Evolutionary conservation across 2,797 vertebrate genomes (phyloP).

Genomic region (Leontocebus nigricollis): DNA sequence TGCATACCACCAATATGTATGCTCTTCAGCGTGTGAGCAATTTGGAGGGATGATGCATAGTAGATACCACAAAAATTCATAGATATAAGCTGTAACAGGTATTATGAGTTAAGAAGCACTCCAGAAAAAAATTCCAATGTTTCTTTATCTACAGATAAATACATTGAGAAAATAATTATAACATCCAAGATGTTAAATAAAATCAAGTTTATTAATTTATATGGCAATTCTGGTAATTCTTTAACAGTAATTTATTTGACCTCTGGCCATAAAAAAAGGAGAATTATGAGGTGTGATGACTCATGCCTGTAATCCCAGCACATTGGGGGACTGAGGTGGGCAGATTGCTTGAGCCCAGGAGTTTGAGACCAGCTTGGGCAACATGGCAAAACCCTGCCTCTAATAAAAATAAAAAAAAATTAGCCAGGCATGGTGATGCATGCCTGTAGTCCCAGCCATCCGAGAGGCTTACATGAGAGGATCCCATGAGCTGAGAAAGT

Average conservation of each 20-base stretch:
- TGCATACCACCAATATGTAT: no score
- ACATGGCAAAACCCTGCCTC: no score
- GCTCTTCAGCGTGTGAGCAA: no score
- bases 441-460: no score
- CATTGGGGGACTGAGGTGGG: no score
- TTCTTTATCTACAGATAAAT: not conserved
- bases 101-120: not conserved
- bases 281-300: no score
- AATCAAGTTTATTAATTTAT: not conserved
- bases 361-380: no score
- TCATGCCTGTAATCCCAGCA: no score
- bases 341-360: no score
- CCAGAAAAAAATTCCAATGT: not conserved
- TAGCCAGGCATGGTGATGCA: no score
- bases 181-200: not conserved
- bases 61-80: not conserved
- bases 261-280: not conserved
- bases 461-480: no score
- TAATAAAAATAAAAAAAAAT: no score
- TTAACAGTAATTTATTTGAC: not conserved
- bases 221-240: not conserved
- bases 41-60: not conserved
- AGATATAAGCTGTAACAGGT: not conserved
- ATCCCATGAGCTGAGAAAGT: not conserved
- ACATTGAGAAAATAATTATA: not conserved